Conservation (phyloP, 2,888 invertebrate species). For the Calliopum simillimum region DNA sequence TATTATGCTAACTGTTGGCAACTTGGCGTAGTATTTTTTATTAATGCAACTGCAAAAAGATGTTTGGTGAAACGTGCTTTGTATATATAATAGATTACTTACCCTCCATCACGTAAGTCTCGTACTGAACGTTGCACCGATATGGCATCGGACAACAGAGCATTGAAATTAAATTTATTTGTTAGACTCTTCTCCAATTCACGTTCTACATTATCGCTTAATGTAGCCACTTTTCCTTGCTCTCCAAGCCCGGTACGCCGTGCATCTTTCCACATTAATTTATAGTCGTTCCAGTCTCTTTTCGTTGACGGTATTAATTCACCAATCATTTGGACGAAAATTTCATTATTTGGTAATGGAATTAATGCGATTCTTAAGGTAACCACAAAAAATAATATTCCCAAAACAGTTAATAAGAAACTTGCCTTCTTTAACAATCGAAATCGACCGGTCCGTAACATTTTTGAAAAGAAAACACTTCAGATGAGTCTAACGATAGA, state of each 20-base stretch:
- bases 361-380: no score
- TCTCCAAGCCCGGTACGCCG: constrained; percentile 79
- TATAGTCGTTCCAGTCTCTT: constrained; percentile 87
- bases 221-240: constrained; percentile 76
- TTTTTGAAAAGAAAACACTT: no score
- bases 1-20: constrained; percentile 86
- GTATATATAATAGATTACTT: constrained; percentile 44
- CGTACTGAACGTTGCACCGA: constrained; percentile 86
- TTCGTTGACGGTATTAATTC: constrained; percentile 59
- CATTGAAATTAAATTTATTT: constrained; percentile 94
- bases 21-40: constrained; percentile 57
- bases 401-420: no score
- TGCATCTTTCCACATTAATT: constrained; percentile 74
- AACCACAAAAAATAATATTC: no score
- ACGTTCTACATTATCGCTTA: constrained; percentile 72
- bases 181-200: constrained; percentile 77
- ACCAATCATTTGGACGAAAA: no score
- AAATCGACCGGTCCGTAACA: no score
- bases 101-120: constrained; percentile 79
- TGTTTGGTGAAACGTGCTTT: background rate
- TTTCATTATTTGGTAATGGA: no score
- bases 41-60: constrained; percentile 53
- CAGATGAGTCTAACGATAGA: no score
- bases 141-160: constrained; percentile 90
- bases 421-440: no score